A percentile compares a stretch with the other conserved stretches of the same genome.
Conservation (phyloP, 64 coral and sea anemone species). For the Pocillopora verrucosa region DNA sequence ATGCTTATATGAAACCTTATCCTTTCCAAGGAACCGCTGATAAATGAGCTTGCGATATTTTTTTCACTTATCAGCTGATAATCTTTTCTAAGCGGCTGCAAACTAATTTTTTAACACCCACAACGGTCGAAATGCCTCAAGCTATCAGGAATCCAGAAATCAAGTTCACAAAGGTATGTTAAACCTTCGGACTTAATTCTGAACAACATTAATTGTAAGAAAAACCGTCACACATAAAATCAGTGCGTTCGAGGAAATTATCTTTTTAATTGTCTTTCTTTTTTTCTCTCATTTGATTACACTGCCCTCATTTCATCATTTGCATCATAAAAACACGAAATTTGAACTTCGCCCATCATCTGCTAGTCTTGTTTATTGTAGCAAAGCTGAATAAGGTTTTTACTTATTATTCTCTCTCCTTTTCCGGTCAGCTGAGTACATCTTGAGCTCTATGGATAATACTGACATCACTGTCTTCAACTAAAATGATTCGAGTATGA, state of each 20-base stretch:
- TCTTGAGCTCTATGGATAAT: not conserved
- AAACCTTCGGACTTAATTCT: not conserved
- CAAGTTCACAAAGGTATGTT: conserved; percentile 52
- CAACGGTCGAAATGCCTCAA: not conserved
- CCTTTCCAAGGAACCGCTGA: too few species aligned
- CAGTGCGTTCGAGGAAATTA: too few species aligned
- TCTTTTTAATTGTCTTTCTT: too few species aligned
- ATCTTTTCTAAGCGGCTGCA: too few species aligned
- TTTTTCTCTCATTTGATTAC: too few species aligned
- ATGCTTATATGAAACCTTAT: too few species aligned
- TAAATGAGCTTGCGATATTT: too few species aligned
- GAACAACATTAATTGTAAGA: not conserved
- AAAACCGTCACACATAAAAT: too few species aligned
- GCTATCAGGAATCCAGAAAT: conserved; percentile 34
- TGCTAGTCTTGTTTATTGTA: not conserved
- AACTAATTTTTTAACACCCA: too few species aligned
- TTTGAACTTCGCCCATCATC: not conserved
- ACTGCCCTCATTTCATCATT: not conserved
- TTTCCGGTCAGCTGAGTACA: not conserved
- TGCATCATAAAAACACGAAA: not conserved
- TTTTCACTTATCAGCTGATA: too few species aligned
- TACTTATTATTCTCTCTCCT: not conserved
- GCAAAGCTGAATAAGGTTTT: not conserved
- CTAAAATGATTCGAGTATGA: not conserved
- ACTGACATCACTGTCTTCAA: not conserved